Evolutionary conservation across 2,888 invertebrate species (phyloP), one percentile per base, ranked within the genome.

Genomic region (Macrostomum cliftonense): DNA sequence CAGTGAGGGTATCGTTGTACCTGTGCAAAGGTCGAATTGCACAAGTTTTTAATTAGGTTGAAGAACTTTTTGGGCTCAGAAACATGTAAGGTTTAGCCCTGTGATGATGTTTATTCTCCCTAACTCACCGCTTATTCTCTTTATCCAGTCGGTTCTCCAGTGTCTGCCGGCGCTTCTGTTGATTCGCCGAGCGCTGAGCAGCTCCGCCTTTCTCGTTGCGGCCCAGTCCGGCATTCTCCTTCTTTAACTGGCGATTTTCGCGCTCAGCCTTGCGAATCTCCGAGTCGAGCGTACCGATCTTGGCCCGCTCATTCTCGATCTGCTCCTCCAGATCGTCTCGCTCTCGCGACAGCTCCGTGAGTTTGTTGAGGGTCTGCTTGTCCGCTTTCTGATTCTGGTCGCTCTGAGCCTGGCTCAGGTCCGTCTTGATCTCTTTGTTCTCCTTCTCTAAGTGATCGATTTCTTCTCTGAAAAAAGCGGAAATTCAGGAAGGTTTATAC

Each of bases 1-100:
- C 53, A 1, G 63, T 57, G 19, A 64, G 49, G 51, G 61, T 62
- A 14, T 61, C 55, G 55, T 62, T 62, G 54, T 63, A 62, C 45
- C 59, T 56, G n/a, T n/a, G n/a, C n/a, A n/a, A n/a, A n/a, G n/a
- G n/a, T n/a, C n/a, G n/a, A n/a, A n/a, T n/a, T n/a, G n/a, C n/a
- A n/a, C n/a, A n/a, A n/a, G n/a, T n/a, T n/a, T n/a, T n/a, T 28
- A 28, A 28, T 28, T 9, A 28, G 4, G 4, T 4, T 9, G 28
- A 28, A 28, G 9, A 28, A 28, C 9, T 7, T 28, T 28, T 28
- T 28, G 28, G 28, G 4, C 4, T 28, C 28, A 28, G 9, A 28
- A 28, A 28, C 28, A 28, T 7, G 4, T 9, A 9, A 28, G 9
- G 9, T 7, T 28, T 28, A 28, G 28, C 5, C n/a, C n/a, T n/a